Conservation (phyloP, 2,888 invertebrate genomes). For the Hofmannophila pseudospretella region DNA sequence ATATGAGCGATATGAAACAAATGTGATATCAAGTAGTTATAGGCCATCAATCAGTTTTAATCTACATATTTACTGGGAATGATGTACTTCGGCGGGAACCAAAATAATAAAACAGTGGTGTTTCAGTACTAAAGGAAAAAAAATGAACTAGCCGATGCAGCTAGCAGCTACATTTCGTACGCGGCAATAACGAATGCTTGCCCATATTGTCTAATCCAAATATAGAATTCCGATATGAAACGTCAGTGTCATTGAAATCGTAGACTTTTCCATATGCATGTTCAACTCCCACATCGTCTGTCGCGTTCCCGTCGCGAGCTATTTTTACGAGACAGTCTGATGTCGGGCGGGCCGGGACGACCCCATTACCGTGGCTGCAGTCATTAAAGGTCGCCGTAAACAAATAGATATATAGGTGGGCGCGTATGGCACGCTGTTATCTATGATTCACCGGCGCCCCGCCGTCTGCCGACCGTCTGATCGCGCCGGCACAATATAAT, state of each 20-base stretch:
- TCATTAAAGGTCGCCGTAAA: slow-evolving; percentile 70
- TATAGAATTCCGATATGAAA: no score
- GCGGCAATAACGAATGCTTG: no score
- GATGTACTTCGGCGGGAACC: no score
- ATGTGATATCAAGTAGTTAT: not conserved
- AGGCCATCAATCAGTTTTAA: no score
- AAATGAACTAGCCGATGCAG: no score
- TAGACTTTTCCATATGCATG: no score
- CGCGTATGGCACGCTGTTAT: slow-evolving; percentile 62
- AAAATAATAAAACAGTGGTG: not conserved
- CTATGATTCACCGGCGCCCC: slow-evolving; percentile 74
- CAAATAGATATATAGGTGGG: slow-evolving; percentile 68
- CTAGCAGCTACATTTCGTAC: no score
- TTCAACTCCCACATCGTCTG: slow-evolving; percentile 7
- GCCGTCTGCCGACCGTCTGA: slow-evolving; percentile 68
- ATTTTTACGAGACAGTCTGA: slow-evolving; percentile 45
- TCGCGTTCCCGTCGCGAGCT: slow-evolving; percentile 22
- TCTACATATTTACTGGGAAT: no score
- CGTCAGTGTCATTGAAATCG: no score
- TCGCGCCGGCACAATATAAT: slow-evolving; percentile 60
- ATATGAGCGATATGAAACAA: not conserved
- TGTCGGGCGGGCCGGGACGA: slow-evolving; percentile 38
- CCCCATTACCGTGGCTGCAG: slow-evolving; percentile 51
- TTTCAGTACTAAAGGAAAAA: no score
- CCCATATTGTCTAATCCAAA: no score